Conservation (phyloP, 2,888 invertebrate genomes). For the Cantharis nigra region DNA sequence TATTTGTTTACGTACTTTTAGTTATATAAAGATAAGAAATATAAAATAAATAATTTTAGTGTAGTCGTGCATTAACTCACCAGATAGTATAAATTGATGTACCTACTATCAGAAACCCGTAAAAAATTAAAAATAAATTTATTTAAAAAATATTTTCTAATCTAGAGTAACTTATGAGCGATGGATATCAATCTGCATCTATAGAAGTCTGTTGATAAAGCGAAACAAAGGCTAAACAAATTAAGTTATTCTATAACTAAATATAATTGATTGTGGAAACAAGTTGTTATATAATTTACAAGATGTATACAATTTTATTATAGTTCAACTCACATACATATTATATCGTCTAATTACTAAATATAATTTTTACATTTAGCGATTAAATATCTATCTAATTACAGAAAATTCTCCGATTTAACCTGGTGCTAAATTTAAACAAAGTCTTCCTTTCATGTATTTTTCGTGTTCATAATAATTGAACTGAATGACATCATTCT, state of each 20-base stretch:
- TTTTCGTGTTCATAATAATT: not conserved
- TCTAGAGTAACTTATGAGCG: not conserved
- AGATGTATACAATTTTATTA: not conserved
- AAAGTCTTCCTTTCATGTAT: not conserved
- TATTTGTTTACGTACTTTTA: too few species aligned
- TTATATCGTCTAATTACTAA: not conserved
- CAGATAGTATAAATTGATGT: too few species aligned
- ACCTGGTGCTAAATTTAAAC: not conserved
- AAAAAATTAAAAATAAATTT: too few species aligned
- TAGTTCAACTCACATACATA: not conserved
- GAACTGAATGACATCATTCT: not conserved
- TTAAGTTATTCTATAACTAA: not conserved
- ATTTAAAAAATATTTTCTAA: not conserved
- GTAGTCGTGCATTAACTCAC: too few species aligned
- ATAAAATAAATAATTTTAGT: too few species aligned
- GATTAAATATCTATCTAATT: not conserved
- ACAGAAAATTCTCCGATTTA: not conserved
- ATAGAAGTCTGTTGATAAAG: not conserved
- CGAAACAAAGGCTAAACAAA: not conserved
- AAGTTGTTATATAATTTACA: not conserved
- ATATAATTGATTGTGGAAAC: not conserved
- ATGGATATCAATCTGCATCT: not conserved
- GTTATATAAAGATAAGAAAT: too few species aligned
- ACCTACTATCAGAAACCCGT: too few species aligned
- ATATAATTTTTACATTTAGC: not conserved